These are phyloP conservation scores for Pristionchus arcanus DNA, from an alignment of 2,888 invertebrate species.

Conservation along the genomic window DNA sequence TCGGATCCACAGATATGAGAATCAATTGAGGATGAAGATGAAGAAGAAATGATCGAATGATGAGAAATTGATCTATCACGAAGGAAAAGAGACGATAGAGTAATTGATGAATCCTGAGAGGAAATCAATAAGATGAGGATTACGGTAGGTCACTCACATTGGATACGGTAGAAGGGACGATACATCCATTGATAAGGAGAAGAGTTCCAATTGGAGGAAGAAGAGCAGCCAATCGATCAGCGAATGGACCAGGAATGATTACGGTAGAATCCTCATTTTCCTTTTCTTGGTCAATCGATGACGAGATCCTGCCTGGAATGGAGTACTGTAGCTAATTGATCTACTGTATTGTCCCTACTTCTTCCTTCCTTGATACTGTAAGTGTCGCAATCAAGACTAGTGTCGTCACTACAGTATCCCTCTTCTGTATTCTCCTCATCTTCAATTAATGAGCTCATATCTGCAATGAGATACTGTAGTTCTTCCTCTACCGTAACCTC, in stretches of 20 bases:
- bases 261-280: background rate
- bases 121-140: conserved; percentile 37
- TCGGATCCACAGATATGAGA: background rate
- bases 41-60: conserved; percentile 20
- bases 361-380: background rate
- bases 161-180: conserved; percentile 11
- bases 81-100: background rate
- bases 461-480: background rate
- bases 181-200: background rate
- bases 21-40: conserved; percentile 45
- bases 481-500: background rate
- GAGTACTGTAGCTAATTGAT: no score
- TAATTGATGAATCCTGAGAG: background rate
- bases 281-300: background rate
- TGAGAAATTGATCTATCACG: background rate
- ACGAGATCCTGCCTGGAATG: background rate
- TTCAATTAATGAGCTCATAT: background rate
- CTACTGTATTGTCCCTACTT: no score
- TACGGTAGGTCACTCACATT: conserved; percentile 6
- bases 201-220: conserved; percentile 1
- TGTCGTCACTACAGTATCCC: background rate
- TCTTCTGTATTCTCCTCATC: background rate
- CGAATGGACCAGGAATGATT: conserved; percentile 32
- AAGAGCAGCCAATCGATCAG: conserved; percentile 52
- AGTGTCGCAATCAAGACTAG: background rate